These are phyloP conservation scores for Panurus biarmicus DNA, from an alignment of 2,113 vertebrate genomes.

Conservation along the genomic window DNA sequence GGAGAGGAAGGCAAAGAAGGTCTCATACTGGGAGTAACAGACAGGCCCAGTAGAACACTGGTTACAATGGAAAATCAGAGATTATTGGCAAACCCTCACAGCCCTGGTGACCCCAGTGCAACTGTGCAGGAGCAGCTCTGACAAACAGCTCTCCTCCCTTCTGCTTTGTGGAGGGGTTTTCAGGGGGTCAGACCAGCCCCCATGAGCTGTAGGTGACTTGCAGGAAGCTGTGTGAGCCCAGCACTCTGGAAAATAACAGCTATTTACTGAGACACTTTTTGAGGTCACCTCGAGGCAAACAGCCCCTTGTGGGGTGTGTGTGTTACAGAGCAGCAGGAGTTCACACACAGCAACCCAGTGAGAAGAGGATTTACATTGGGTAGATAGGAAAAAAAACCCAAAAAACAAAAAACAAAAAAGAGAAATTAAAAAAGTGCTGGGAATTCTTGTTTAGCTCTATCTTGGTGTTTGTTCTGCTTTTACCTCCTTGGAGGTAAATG, in stretches of 20 bases:
- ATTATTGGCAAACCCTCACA: neutral
- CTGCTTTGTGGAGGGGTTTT: rapidly evolving
- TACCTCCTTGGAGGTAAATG: neutral
- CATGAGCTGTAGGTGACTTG: neutral
- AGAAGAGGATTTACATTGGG: neutral
- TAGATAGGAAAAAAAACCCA: no score
- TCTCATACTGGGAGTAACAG: neutral
- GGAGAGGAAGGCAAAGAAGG: neutral
- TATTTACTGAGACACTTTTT: neutral
- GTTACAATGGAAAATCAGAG: neutral
- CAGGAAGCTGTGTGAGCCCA: neutral
- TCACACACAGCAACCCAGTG: neutral
- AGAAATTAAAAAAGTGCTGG: neutral
- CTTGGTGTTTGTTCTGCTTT: neutral
- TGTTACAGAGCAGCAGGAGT: neutral
- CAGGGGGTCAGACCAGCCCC: neutral
- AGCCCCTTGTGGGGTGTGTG: neutral
- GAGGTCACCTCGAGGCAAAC: neutral
- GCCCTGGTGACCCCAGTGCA: neutral
- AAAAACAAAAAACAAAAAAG: no score
- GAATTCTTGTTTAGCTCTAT: neutral
- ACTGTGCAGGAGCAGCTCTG: neutral
- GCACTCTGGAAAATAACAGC: neutral
- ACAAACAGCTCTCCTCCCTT: neutral
- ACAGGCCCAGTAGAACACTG: neutral